Evolutionary conservation across 2,797 vertebrate genomes (phyloP).

Genomic region (Poecilia velifera): DNA sequence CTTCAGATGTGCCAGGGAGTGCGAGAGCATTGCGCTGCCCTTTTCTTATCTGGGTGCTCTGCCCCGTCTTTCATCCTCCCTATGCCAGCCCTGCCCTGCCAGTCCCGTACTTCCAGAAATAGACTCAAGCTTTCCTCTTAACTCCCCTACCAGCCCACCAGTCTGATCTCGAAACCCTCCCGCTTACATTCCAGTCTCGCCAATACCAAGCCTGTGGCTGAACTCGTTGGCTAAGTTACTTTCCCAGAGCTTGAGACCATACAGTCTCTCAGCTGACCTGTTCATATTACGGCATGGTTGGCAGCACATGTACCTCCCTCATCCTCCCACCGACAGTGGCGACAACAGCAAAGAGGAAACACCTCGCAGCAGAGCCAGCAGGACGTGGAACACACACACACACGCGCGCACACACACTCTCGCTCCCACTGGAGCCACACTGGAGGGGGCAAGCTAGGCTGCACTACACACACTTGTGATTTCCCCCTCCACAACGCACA

Average conservation of each 20-base stretch:
- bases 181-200: conserved; percentile 51
- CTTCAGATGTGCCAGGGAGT: conserved; percentile 63
- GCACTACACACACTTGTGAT: conserved; percentile 60
- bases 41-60: conserved; percentile 45
- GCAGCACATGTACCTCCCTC: background rate
- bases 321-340: conserved; percentile 9
- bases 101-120: conserved; percentile 58
- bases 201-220: conserved; percentile 50
- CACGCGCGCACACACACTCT: conserved; percentile 6
- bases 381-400: conserved; percentile 74
- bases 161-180: conserved; percentile 51
- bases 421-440: conserved; percentile 48
- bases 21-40: conserved; percentile 52
- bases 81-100: conserved; percentile 39
- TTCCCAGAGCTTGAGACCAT: conserved; percentile 49
- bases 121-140: conserved; percentile 44
- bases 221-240: conserved; percentile 35
- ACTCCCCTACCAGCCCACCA: conserved; percentile 57
- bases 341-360: conserved; percentile 42
- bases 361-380: conserved; percentile 64
- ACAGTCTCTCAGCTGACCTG: conserved; percentile 29
- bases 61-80: conserved; percentile 34
- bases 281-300: conserved; percentile 24
- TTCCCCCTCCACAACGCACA: conserved; percentile 20
- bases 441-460: conserved; percentile 53